Evolutionary conservation across 2,888 invertebrate genomes (phyloP), one percentile per base, ranked within the genome.

Genomic region (Drosophila lacicola): DNA sequence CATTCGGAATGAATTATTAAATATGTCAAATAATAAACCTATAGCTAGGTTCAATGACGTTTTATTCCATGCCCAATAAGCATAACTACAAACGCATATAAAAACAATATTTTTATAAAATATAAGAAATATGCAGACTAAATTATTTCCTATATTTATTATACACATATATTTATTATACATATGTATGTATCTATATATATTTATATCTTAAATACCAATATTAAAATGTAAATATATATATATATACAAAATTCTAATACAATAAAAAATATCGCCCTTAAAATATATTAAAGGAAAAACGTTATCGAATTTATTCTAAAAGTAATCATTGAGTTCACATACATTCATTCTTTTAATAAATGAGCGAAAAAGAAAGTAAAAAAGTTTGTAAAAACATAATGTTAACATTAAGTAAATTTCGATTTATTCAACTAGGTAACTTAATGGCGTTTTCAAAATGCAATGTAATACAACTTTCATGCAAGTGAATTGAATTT

Each of bases 401-500:
- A 21, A 44, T 56, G 64, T 70, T 57, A 76, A 60, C 34, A 21
- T 49, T 74, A 64, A 65, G 69, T 57, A 46, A 49, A 55, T 42
- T 51, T 67, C 46, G 25, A 67, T 55, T 34, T 72, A 67, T 72
- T 55, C 56, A 72, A 68, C 57, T 55, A 74, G 72, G 72, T 55
- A 60, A 63, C 62, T 53, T 65, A 79, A 58, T 69, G 73, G 69
- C 71, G 80, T 78, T 84, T 87, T 47, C 50, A 84, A 87, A 73
- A 80, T 74, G 77, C 74, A 73, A 70, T 88, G 67, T 88, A 71
- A 83, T 71, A 70, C 67, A 77, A 72, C 44, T 71, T 69, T 88
- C 80, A 83, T 86, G 84, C 84, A 86, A 86, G 84, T 74, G 88
- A 84, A 84, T 84, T 84, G 84, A 84, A 88, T 78, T 88, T 82